phyloP scores from a whole-genome alignment of 2,888 invertebrate genomes.

The Eupithecia tripunctaria region DNA sequence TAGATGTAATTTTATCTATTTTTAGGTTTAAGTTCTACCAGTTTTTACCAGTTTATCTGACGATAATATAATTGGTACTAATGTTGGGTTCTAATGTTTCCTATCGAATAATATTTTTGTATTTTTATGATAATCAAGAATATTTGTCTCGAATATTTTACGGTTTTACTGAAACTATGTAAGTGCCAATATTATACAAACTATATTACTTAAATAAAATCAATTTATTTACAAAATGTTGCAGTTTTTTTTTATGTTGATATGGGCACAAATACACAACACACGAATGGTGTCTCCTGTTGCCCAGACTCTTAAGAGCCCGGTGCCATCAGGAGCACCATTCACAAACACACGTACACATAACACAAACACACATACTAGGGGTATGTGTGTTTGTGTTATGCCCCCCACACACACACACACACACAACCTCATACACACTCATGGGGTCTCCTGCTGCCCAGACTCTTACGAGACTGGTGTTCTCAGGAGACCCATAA shows the following conservation, averaged over 20 bases:
- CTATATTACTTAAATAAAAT: conserved; percentile 32
- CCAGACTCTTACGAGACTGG: no score
- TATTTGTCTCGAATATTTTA: conserved; percentile 24
- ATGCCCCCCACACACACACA: no score
- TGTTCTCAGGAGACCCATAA: no score
- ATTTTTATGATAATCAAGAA: conserved; percentile 3
- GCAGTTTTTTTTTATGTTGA: neutral
- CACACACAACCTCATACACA: no score
- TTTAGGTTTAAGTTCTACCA: neutral
- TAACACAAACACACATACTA: no score
- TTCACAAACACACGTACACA: no score
- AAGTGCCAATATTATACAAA: conserved; percentile 32
- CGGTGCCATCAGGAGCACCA: no score
- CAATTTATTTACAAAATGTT: neutral
- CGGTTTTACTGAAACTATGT: conserved; percentile 18
- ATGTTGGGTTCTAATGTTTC: neutral
- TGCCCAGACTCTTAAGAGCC: no score
- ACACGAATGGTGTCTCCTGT: no score
- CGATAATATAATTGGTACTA: neutral
- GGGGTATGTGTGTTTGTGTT: no score
- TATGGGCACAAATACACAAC: no score
- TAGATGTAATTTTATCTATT: conserved; percentile 10
- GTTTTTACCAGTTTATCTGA: conserved; percentile 3
- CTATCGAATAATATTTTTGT: conserved; percentile 5
- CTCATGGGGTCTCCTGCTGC: no score